Evolutionary conservation across 2,888 invertebrate species (phyloP), one percentile per base, ranked within the genome.

Genomic region (Agriotes lineatus): DNA sequence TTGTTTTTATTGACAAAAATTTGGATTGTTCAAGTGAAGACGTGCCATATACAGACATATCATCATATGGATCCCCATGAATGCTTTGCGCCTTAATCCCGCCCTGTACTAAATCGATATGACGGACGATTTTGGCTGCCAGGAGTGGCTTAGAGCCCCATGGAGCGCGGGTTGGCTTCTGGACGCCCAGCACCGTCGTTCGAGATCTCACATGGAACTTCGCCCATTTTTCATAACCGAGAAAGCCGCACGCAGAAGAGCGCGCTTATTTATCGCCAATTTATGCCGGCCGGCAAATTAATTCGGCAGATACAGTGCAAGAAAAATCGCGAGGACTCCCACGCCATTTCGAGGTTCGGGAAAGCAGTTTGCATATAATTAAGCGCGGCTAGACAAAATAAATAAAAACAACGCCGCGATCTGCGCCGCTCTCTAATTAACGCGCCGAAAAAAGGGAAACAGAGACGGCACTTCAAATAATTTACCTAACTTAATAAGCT

Each of bases 181-280:
- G 45, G 45, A 42, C 44, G 25, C 50, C 61, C 30, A 54, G 39
- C 52, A 54, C 35, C 14, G 42, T 42, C 22, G 19, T 42, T 42
- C 48, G 54, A 66, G 52, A 56, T 30, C 12, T 54, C 19, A 39
- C 10, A 37, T 48, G 20, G 18, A 65, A 65, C 58, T 65, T 67
- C 35, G 20, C 6, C 44, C 66, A 59, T 66, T 59, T 39, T 35
- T 66, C 66, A 66, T 59, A 59, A 59, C 42, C n/a, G n/a, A n/a
- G n/a, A 66, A 59, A 35, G 58, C 59, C 58, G 52, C 48, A 65
- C 45, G 30, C 52, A 48, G n/a, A n/a, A n/a, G n/a, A n/a, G n/a
- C n/a, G n/a, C n/a, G n/a, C n/a, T n/a, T 48, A 67, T 67, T 67
- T 67, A 67, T 67, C 39, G 67, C 60, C 56, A 57, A 61, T 62